Conservation (phyloP, 1,140 invertebrate genomes). For the Sminthurinus signatus region DNA sequence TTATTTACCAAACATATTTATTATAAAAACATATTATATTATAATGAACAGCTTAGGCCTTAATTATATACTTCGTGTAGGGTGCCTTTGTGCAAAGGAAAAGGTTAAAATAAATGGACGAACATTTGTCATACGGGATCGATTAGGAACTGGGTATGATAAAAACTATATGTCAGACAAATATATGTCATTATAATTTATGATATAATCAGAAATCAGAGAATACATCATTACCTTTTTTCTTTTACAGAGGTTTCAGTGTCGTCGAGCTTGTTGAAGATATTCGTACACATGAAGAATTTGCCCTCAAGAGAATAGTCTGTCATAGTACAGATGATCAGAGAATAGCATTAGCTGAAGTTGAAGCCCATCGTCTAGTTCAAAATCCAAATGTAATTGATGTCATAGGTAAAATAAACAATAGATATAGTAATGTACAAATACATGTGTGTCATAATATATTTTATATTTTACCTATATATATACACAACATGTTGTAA, state of each 20-base stretch:
- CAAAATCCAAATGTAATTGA: slow-evolving; percentile 71
- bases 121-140: slow-evolving; percentile 61
- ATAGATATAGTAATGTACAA: too few species aligned
- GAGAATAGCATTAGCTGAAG: slow-evolving; percentile 63
- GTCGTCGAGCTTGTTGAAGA: slow-evolving; percentile 73
- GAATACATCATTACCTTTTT: neutral
- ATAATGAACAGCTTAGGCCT: slow-evolving; percentile 63
- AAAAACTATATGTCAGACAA: slow-evolving; percentile 11
- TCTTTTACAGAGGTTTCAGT: slow-evolving; percentile 69
- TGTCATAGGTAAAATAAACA: slow-evolving; percentile 50
- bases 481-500: too few species aligned
- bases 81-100: slow-evolving; percentile 70
- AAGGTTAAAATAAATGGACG: slow-evolving; percentile 62
- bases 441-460: too few species aligned
- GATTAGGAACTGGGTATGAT: slow-evolving; percentile 69
- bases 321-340: slow-evolving; percentile 75
- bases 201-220: neutral
- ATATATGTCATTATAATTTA: too few species aligned
- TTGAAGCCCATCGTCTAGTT: slow-evolving; percentile 63
- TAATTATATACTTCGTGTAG: slow-evolving; percentile 64
- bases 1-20: too few species aligned
- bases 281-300: slow-evolving; percentile 59
- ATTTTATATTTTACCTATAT: too few species aligned
- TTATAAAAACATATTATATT: too few species aligned
- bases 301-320: slow-evolving; percentile 73